Conservation (phyloP, 2,888 invertebrate species). For the Sisyra nigra region DNA sequence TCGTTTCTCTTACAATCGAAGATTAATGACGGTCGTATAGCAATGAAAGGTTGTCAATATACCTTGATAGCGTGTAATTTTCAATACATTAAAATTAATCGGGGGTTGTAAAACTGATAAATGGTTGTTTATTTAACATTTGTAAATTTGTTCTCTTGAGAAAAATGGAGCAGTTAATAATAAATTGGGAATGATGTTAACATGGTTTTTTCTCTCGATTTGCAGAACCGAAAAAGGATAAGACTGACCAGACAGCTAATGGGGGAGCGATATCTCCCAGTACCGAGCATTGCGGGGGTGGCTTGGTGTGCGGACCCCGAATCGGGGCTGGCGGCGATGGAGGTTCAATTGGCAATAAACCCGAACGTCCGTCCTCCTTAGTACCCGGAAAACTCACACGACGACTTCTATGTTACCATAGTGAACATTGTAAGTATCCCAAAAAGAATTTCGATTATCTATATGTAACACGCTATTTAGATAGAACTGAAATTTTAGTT, state of each 20-base stretch:
- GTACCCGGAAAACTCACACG: conserved; percentile 60
- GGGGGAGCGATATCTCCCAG: conserved; percentile 47
- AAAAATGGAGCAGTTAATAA: no score
- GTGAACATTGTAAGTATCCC: conserved; percentile 47
- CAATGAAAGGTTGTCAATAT: no score
- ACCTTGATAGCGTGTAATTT: no score
- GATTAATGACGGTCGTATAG: no score
- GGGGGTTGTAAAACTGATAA: no score
- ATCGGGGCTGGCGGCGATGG: conserved; percentile 18
- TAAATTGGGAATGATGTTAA: neutral
- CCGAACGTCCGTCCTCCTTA: conserved; percentile 67
- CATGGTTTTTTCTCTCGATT: conserved; percentile 21
- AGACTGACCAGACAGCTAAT: conserved; percentile 54
- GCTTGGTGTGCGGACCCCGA: conserved; percentile 18
- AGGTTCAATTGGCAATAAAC: conserved; percentile 27
- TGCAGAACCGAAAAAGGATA: conserved; percentile 87
- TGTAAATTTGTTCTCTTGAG: no score
- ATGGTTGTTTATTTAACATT: no score
- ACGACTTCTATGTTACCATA: conserved; percentile 64
- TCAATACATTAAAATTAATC: no score
- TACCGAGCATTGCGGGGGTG: conserved; percentile 30
- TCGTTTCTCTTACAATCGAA: no score
- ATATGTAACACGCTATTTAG: no score
- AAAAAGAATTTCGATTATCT: no score
- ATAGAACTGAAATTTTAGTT: conserved; percentile 1